Percentiles rank a stretch among this genome's conserved stretches.
Evolutionary conservation across 2,113 vertebrate genomes (phyloP).

Genomic region (Rhineura floridana): DNA sequence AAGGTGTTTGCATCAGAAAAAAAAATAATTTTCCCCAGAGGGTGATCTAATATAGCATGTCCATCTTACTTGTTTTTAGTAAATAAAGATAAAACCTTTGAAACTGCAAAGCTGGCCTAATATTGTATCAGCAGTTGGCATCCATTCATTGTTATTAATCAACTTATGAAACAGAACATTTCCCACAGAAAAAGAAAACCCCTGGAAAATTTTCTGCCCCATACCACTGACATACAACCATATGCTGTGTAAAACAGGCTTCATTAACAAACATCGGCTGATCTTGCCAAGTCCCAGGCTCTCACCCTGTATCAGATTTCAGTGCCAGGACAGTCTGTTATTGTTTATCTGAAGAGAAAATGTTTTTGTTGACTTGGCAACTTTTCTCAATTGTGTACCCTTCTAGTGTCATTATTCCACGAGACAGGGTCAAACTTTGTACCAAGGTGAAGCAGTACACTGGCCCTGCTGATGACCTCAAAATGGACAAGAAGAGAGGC

Average conservation of each 20-base stretch:
- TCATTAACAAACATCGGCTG: conserved; percentile 15
- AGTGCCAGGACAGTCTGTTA: conserved; percentile 1
- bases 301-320: not conserved
- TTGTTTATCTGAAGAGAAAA: conserved; percentile 39
- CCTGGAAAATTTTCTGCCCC: too few relatives aligned
- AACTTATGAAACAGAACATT: too few relatives aligned
- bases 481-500: not conserved
- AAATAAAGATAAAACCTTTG: too few relatives aligned
- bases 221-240: too few relatives aligned
- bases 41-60: too few relatives aligned
- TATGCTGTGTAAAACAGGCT: not conserved
- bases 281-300: not conserved
- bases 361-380: not conserved
- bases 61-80: too few relatives aligned
- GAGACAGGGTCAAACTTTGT: not conserved
- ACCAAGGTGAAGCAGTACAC: accelerated
- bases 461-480: accelerated
- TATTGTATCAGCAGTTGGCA: too few relatives aligned
- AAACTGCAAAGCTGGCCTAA: too few relatives aligned
- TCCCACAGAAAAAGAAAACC: too few relatives aligned
- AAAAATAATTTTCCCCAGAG: too few relatives aligned
- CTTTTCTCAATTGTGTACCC: not conserved
- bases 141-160: too few relatives aligned
- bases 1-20: too few relatives aligned
- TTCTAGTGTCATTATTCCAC: not conserved